phyloP scores from a whole-genome alignment of 2,113 vertebrate species.

The Nerophis ophidion region DNA sequence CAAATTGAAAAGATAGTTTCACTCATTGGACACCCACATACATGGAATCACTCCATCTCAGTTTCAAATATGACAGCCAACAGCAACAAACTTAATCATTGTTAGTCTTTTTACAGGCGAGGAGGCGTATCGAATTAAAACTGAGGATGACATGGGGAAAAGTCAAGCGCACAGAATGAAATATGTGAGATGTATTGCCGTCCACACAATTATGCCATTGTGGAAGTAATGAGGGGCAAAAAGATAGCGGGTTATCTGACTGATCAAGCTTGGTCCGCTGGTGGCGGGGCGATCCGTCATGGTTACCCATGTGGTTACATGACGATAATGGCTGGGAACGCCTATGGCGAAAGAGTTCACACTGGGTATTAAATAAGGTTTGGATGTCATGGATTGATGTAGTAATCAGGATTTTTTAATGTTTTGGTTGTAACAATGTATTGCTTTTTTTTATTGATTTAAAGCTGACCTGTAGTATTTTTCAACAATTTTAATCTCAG shows the following conservation, averaged over 20 bases:
- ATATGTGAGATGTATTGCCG: constrained; percentile 44
- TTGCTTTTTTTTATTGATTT: no score
- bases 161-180: constrained; percentile 40
- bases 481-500: no score
- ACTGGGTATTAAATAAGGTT: neutral
- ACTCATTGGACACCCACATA: neutral
- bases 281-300: constrained; percentile 58
- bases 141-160: constrained; percentile 25
- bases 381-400: neutral
- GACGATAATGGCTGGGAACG: constrained; percentile 34
- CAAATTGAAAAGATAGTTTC: neutral
- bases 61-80: constrained; percentile 5
- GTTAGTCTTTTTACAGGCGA: constrained; percentile 22
- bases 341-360: constrained; percentile 10
- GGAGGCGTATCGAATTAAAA: constrained; percentile 33
- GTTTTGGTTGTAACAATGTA: no score
- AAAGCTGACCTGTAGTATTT: no score
- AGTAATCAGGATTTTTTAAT: no score
- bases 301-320: constrained; percentile 53
- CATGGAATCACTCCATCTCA: neutral
- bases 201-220: constrained; percentile 37
- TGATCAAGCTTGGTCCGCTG: constrained; percentile 48
- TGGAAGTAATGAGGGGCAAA: constrained; percentile 36
- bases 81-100: constrained; percentile 11
- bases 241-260: constrained; percentile 39